These are phyloP conservation scores for Tympanuchus pallidicinctus DNA, from an alignment of 2,113 vertebrate genomes.

Conservation along the genomic window DNA sequence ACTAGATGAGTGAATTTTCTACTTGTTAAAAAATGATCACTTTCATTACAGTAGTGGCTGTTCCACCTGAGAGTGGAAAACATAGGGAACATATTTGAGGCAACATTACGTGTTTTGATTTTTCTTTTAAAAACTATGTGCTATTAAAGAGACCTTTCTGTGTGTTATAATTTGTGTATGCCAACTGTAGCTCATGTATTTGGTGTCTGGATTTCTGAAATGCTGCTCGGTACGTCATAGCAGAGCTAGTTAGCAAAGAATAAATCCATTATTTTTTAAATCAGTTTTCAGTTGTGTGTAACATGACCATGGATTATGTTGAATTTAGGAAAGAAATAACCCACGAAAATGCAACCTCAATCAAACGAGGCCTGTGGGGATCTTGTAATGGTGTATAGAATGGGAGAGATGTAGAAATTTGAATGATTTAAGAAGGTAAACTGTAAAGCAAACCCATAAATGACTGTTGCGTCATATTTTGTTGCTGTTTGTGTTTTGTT, in stretches of 20 bases:
- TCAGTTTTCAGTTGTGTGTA: neutral
- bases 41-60: neutral
- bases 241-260: neutral
- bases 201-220: neutral
- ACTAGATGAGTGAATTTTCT: neutral
- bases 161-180: neutral
- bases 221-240: neutral
- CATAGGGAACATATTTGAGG: neutral
- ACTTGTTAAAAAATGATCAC: neutral
- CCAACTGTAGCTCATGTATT: neutral
- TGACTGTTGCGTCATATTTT: neutral
- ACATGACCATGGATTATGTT: neutral
- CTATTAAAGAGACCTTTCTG: neutral
- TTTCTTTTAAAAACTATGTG: neutral
- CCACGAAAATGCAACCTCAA: neutral
- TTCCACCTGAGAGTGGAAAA: neutral
- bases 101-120: neutral
- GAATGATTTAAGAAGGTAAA: neutral
- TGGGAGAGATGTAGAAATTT: neutral
- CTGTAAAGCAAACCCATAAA: neutral
- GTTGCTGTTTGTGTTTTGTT: neutral
- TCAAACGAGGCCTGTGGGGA: neutral
- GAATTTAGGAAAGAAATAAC: neutral
- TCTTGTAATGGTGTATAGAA: neutral
- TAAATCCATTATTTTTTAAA: neutral